These are phyloP conservation scores for Nemopilema nomurai DNA, from an alignment of 30 jellyfish, hydroid and myxozoan species.

Conservation along the genomic window DNA sequence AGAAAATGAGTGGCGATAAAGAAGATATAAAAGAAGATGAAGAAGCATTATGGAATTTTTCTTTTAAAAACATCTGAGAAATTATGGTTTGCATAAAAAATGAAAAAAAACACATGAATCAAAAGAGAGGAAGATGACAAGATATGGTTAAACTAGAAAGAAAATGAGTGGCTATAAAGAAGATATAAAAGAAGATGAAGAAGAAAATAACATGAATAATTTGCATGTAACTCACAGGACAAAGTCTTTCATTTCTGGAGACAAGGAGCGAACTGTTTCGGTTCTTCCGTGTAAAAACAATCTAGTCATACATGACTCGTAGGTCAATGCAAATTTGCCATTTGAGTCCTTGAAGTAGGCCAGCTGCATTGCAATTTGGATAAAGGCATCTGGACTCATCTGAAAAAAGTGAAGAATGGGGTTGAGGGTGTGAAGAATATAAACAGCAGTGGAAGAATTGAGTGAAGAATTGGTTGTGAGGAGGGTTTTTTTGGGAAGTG, in stretches of 20 bases:
- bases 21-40: no score
- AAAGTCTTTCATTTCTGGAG: constrained; percentile 76
- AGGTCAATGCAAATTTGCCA: constrained; percentile 87
- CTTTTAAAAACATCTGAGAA: no score
- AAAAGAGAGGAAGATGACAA: neutral
- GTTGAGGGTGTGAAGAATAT: neutral
- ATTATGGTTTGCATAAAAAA: no score
- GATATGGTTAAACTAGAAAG: no score
- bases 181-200: no score
- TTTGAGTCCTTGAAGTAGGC: constrained; percentile 86
- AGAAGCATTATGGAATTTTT: no score
- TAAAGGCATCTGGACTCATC: constrained; percentile 99
- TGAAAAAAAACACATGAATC: neutral
- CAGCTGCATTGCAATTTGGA: constrained; percentile 92
- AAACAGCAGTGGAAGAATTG: neutral
- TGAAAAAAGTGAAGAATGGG: constrained; percentile 3
- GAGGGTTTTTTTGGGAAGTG: neutral
- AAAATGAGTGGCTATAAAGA: no score
- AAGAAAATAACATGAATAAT: no score
- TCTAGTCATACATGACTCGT: constrained; percentile 96
- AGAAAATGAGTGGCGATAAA: no score
- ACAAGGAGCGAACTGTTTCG: constrained; percentile 89
- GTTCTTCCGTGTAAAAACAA: constrained; percentile 95
- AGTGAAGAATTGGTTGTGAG: neutral
- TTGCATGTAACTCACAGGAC: constrained; percentile 62